phyloP scores from a whole-genome alignment of 2,113 vertebrate species.

The Rhabdornis inornatus region DNA sequence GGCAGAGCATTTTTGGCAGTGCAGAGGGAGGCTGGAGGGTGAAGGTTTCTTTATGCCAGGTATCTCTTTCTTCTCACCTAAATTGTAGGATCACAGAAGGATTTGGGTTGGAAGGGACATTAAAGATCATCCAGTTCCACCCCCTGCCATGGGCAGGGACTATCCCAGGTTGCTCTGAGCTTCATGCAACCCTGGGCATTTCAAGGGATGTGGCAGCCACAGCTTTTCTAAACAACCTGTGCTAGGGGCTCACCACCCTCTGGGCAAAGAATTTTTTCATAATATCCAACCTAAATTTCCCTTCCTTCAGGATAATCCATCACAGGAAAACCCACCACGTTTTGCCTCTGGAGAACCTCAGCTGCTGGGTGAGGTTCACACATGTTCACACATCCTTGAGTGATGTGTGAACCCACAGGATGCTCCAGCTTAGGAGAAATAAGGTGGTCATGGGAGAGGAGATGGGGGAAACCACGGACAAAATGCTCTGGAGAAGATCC shows the following conservation, averaged over 20 bases:
- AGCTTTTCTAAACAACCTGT: neutral
- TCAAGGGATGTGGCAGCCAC: neutral
- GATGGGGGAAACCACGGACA: fast-evolving
- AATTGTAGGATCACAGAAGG: neutral
- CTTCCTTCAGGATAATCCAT: neutral
- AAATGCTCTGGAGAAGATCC: neutral
- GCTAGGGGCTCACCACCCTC: neutral
- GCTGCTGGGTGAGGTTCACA: neutral
- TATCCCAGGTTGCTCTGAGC: neutral
- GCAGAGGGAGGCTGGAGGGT: neutral
- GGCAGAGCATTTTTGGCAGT: neutral
- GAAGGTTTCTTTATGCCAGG: neutral
- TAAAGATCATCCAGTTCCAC: neutral
- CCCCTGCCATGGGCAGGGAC: neutral
- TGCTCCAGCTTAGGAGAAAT: neutral
- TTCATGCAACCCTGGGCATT: fast-evolving
- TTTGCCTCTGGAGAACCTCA: neutral
- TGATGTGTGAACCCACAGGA: neutral
- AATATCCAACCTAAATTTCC: neutral
- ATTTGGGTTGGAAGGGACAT: neutral
- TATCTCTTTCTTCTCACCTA: neutral
- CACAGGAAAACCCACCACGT: fast-evolving
- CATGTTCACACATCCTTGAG: too few relatives aligned
- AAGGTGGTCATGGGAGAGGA: neutral
- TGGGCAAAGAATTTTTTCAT: neutral